A percentile compares a stretch with the other conserved stretches of the same genome.
These are phyloP conservation scores for Hedya salicella DNA, from an alignment of 2,888 invertebrate genomes.

Conservation along the genomic window DNA sequence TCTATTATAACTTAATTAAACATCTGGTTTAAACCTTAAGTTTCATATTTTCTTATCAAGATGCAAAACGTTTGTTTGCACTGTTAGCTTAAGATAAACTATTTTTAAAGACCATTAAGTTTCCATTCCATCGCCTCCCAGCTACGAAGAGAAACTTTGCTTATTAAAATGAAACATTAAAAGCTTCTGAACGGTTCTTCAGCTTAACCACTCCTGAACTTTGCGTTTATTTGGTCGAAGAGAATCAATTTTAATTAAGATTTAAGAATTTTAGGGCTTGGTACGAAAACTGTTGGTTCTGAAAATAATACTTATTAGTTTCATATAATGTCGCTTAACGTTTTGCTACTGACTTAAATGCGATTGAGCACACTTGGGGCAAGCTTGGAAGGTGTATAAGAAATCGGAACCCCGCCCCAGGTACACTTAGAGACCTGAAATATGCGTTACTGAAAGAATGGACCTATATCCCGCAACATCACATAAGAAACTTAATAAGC, in stretches of 20 bases:
- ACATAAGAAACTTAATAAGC: no score
- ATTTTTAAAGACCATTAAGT: conserved; percentile 4
- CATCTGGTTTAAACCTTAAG: no score
- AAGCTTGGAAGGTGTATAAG: no score
- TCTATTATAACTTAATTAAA: no score
- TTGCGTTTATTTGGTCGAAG: conserved; percentile 11
- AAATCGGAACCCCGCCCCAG: no score
- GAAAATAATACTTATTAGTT: not conserved
- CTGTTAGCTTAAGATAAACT: not conserved
- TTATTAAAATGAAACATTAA: conserved; percentile 24
- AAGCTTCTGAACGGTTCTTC: conserved; percentile 1
- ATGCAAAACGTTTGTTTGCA: not conserved
- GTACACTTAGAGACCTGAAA: no score
- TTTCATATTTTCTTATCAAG: no score
- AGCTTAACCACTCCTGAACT: conserved; percentile 11
- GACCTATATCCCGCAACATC: no score
- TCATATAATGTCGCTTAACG: no score
- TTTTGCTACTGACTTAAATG: no score
- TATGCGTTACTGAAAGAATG: no score
- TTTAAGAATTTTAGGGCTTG: not conserved
- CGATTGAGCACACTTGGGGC: no score
- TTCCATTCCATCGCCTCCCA: conserved; percentile 8
- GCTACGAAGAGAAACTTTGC: conserved; percentile 6
- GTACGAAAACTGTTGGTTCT: not conserved
- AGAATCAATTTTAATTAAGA: not conserved